phyloP scores from a whole-genome alignment of 2,888 invertebrate species.

The Leptopilina drosophilae region DNA sequence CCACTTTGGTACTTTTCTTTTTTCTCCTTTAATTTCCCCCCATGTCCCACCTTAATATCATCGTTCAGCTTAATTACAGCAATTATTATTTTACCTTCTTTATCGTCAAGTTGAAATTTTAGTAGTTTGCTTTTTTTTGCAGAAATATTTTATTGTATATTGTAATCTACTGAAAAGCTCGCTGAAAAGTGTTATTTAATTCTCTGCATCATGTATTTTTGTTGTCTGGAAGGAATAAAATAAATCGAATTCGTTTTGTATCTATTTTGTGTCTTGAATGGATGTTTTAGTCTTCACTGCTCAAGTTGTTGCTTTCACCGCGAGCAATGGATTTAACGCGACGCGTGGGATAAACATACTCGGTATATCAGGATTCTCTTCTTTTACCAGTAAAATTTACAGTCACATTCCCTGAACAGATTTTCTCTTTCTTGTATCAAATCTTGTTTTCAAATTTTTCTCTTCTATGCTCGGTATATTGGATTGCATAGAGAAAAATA shows the following conservation, averaged over 20 bases:
- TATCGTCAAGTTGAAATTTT: neutral
- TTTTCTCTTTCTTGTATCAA: constrained; percentile 24
- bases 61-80: constrained; percentile 17
- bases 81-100: constrained; percentile 12
- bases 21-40: neutral
- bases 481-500: neutral
- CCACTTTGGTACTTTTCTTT: neutral
- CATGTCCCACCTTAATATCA: constrained; percentile 14
- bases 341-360: constrained; percentile 57
- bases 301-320: constrained; percentile 52
- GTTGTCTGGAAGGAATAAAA: constrained; percentile 24
- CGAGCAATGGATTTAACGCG: constrained; percentile 54
- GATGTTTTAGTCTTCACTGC: constrained; percentile 40
- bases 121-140: neutral
- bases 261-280: constrained; percentile 30
- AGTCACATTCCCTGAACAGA: constrained; percentile 17
- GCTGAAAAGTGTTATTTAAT: constrained; percentile 33
- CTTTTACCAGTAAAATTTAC: constrained; percentile 52
- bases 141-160: constrained; percentile 1
- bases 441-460: constrained; percentile 15
- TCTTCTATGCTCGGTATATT: neutral
- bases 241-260: constrained; percentile 34
- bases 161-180: too few relatives aligned
- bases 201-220: constrained; percentile 43
- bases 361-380: constrained; percentile 46